Evolutionary conservation across 2,797 vertebrate genomes (phyloP), one percentile per base, ranked within the genome.

Genomic region (Gymnoscopelus microlampas): DNA sequence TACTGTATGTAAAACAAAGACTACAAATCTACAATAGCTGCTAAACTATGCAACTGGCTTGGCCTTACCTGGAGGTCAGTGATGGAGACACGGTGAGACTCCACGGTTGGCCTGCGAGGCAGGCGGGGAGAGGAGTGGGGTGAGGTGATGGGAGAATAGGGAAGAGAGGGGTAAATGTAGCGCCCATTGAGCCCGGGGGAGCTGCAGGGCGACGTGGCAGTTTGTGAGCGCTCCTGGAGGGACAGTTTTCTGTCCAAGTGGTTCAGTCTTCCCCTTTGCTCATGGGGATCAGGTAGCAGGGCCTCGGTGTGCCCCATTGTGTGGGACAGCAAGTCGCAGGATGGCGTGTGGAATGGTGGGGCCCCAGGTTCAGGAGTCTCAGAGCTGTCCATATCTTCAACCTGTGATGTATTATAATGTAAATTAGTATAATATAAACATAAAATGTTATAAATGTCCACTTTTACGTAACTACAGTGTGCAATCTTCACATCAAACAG

Each of bases 61-160:
- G 5, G 29, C 32, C 89, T 23, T 92, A 98, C 97, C 96, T 98
- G 97, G 71, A 98, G 89, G 59, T 98, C 97, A 0, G 95, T 99
- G 93, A 99, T 98, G 68, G 97, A 98, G 70, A 99, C 97, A 0
- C 96, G 93, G 90, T 98, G 96, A 0, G 97, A 99, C 87, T 99
- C 97, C 81, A 99, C 96, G 0, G 98, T 99, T 0, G 97, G 97
- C 60, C 96, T 81, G 59, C 97, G 95, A 0, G 96, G 96, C 81
- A 98, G 85, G 44, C 97, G 95, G 0, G 98, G 97, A 5, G 98
- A 98, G 0, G 96, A 96, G 84, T 98, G 97, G 0, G 98, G 98
- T 1, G 97, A 99, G 0, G 95, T 95, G 71, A 96, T 92, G 0
- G 98, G 97, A 0, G 96, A 99, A 84, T 95, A 95, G 0, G 96